Evolutionary conservation across 92 coral and sea anemone genomes (phyloP), one percentile per base, ranked within the genome.

Genomic region (Palythoa grandis): DNA sequence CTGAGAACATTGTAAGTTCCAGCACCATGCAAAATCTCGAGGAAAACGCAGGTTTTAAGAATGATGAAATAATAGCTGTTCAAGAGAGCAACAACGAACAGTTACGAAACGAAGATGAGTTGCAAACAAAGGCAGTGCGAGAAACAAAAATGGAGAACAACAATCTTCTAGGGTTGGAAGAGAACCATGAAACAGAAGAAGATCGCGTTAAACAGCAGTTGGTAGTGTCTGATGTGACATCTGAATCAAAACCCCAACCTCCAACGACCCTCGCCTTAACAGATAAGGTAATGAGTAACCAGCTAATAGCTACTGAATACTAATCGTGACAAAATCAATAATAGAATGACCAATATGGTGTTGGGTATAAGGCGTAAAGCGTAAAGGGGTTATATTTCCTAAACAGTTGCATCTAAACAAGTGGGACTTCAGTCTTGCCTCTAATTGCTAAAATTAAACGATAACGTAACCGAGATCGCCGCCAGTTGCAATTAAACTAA

Each of bases 181-280:
- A 19, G 29, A 53, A 53, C 12, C 39, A 24, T 50, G 82, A 75
- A 78, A 56, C 66, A 13, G 22, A 65, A 52, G 52, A 39, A 56
- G 74, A 65, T 40, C 24, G n/a, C 9, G 69, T 15, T 56, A 40
- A n/a, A 14, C 82, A 71, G 29, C 87, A 20, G 19, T 9, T 52
- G 11, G 56, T 52, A 43, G 39, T 25, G 14, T 35, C 82, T 54
- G 82, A 58, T 56, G 47, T 5, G n/a, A 17, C 60, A 39, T 65
- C 60, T 40, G 85, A 80, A 24, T 80, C 74, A 80, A 80, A 80
- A 68, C 85, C 74, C 40, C 47, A 80, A 66, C 74, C 40, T 80
- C 85, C 85, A 23, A 80, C 72, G 85, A 66, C 74, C 10, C 85
- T 80, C 43, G 73, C 72, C 74, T 73, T 80, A 80, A 80, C 73